phyloP scores from a whole-genome alignment of 2,888 invertebrate genomes.

The Melangyna quadrimaculata region DNA sequence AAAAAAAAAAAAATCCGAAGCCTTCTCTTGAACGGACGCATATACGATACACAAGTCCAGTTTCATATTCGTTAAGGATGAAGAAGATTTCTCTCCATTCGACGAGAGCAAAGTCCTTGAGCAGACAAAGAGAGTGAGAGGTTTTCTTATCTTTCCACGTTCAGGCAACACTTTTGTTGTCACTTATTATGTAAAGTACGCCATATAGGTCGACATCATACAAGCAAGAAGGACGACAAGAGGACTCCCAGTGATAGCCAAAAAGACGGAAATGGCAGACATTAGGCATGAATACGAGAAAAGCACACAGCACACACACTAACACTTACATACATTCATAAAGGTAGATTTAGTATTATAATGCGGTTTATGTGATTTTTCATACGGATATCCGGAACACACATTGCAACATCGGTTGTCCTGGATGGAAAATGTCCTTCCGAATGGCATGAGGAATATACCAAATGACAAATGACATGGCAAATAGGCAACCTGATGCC shows the following conservation, averaged over 20 bases:
- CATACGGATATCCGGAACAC: slow-evolving; percentile 48
- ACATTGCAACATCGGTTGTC: slow-evolving; percentile 49
- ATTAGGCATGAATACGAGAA: slow-evolving; percentile 32
- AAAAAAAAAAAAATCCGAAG: background rate
- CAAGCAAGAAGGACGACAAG: background rate
- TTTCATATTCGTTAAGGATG: slow-evolving; percentile 48
- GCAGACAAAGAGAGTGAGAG: background rate
- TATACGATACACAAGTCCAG: slow-evolving; percentile 44
- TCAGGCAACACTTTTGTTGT: slow-evolving; percentile 62
- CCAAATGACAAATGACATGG: slow-evolving; percentile 63
- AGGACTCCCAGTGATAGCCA: slow-evolving; percentile 29
- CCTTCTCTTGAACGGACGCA: slow-evolving; percentile 9
- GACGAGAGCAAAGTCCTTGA: slow-evolving; percentile 25
- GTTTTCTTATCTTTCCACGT: slow-evolving; percentile 54
- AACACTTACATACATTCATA: background rate
- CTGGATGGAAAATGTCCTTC: slow-evolving; percentile 41
- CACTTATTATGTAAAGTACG: slow-evolving; percentile 51
- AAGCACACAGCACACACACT: background rate
- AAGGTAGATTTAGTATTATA: slow-evolving; percentile 2
- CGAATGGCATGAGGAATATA: slow-evolving; percentile 27
- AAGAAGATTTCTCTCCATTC: slow-evolving; percentile 19
- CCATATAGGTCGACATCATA: slow-evolving; percentile 13
- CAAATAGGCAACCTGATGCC: slow-evolving; percentile 58
- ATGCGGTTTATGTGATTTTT: slow-evolving; percentile 58
- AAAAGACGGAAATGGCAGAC: slow-evolving; percentile 40